phyloP scores from a whole-genome alignment of 2,797 vertebrate species.

The Coregonus suidteri region DNA sequence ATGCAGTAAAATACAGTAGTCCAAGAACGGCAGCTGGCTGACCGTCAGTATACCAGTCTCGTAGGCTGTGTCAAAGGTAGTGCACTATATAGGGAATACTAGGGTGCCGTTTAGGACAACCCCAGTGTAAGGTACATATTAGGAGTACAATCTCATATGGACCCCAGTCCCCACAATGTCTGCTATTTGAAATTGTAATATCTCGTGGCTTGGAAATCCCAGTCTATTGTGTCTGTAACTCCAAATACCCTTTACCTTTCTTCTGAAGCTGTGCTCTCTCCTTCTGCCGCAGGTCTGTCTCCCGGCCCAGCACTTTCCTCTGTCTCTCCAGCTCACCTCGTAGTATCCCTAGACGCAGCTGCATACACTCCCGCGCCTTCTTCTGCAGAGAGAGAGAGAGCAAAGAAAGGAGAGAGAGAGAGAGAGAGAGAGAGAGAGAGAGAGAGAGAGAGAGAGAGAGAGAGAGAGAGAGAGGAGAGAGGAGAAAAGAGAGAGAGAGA shows the following conservation, averaged over 20 bases:
- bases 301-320: slow-evolving; percentile 86
- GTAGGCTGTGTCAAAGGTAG: not conserved
- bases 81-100: not conserved
- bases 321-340: slow-evolving; percentile 91
- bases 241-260: slow-evolving; percentile 77
- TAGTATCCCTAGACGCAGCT: slow-evolving; percentile 90
- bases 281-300: slow-evolving; percentile 87
- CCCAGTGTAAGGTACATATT: not conserved
- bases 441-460: not conserved
- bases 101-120: no score
- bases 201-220: not conserved
- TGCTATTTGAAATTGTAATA: not conserved
- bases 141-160: not conserved
- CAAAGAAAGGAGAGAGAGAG: not conserved
- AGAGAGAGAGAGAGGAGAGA: not conserved
- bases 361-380: slow-evolving; percentile 94
- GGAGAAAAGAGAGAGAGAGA: not conserved
- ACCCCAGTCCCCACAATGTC: not conserved
- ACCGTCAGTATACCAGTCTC: not conserved
- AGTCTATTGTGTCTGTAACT: not conserved
- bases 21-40: not conserved
- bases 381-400: slow-evolving; percentile 76
- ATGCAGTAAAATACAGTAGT: not conserved
- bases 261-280: slow-evolving; percentile 80
- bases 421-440: not conserved